phyloP scores from a whole-genome alignment of 1,140 invertebrate species.

The Samia ricini region DNA sequence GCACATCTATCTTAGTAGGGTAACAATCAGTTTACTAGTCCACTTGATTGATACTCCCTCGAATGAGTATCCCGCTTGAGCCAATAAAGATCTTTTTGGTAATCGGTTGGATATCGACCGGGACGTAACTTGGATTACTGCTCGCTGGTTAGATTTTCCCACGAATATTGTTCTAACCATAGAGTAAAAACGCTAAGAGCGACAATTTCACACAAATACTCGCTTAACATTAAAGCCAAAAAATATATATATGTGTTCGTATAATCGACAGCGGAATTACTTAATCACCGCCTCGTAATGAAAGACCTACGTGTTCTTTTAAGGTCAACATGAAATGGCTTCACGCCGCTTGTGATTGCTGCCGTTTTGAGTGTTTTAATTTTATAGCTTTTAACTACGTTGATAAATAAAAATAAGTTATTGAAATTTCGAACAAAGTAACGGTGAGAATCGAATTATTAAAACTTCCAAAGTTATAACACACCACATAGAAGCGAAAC shows the following conservation, averaged over 20 bases:
- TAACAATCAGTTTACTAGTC: conserved; percentile 45
- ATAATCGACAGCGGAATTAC: too few species aligned
- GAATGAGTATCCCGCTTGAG: conserved; percentile 54
- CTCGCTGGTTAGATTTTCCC: conserved; percentile 30
- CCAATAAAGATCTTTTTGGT: conserved; percentile 64
- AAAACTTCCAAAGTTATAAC: background rate
- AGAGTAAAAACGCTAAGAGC: too few species aligned
- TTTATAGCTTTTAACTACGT: background rate
- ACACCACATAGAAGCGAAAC: conserved; percentile 12
- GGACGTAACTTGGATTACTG: conserved; percentile 39
- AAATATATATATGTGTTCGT: too few species aligned
- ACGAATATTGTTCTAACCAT: too few species aligned
- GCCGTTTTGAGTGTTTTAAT: too few species aligned
- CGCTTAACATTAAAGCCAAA: too few species aligned
- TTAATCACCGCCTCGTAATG: background rate
- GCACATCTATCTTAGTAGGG: conserved; percentile 26
- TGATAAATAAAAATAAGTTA: background rate
- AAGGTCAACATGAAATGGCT: too few species aligned
- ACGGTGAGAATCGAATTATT: background rate
- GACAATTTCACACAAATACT: too few species aligned
- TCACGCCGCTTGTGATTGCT: too few species aligned
- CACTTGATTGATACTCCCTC: conserved; percentile 47
- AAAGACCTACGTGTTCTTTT: too few species aligned
- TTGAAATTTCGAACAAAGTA: background rate
- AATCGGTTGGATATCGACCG: conserved; percentile 50